Percentiles rank a stretch among this genome's conserved stretches.
These are phyloP conservation scores for Alligator sinensis DNA, from an alignment of 2,113 vertebrate species.

Conservation along the genomic window DNA sequence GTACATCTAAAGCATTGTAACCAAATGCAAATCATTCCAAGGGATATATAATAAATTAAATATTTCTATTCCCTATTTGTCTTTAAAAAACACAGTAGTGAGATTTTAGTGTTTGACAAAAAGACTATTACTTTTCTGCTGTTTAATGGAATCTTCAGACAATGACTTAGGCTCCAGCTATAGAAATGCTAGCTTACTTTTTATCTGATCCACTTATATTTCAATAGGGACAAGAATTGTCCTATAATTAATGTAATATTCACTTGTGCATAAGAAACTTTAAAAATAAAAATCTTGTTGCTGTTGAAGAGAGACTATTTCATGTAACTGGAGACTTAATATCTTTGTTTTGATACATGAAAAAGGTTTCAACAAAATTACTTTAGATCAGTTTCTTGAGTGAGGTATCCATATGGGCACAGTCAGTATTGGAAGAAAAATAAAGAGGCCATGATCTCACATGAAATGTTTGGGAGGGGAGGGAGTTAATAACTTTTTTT, in stretches of 20 bases:
- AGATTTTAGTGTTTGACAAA: not conserved
- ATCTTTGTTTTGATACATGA: not conserved
- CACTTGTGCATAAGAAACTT: not conserved
- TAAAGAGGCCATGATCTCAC: not conserved
- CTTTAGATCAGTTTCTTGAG: not conserved
- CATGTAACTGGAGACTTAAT: not conserved
- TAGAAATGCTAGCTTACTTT: not conserved
- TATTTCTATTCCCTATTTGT: fast-evolving
- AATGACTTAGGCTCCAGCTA: not conserved
- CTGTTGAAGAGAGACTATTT: conserved; percentile 1
- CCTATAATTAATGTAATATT: not conserved
- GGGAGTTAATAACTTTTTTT: too few species aligned
- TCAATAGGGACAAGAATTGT: not conserved
- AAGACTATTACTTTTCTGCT: not conserved
- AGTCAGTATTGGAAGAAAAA: not conserved
- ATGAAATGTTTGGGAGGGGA: not conserved
- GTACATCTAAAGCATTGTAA: not conserved
- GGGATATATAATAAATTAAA: not conserved
- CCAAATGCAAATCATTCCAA: not conserved
- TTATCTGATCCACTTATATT: not conserved
- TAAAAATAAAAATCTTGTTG: not conserved
- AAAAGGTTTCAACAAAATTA: not conserved
- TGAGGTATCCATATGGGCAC: not conserved
- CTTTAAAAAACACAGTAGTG: not conserved
- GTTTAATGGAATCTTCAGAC: not conserved